Percentiles rank a stretch among this genome's conserved stretches.
phyloP scores from a whole-genome alignment of 2,113 vertebrate species.

The Edolisoma coerulescens region DNA sequence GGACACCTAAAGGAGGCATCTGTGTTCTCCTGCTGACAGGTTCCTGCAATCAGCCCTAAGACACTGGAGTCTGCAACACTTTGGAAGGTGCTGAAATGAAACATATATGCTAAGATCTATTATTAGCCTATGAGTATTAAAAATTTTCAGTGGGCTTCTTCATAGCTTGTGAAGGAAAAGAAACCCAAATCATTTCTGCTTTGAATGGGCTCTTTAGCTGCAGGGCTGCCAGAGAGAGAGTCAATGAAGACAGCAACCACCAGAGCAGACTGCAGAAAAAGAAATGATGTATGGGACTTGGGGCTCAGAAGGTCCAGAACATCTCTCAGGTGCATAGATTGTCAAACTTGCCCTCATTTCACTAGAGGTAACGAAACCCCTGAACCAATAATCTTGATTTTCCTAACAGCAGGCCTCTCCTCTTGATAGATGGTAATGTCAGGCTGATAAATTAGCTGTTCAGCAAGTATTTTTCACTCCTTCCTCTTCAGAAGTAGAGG shows the following conservation, averaged over 20 bases:
- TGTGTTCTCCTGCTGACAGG: not conserved
- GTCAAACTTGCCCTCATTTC: slow-evolving; percentile 17
- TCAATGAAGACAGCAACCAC: not conserved
- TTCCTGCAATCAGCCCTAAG: not conserved
- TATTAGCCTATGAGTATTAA: not conserved
- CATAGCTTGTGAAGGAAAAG: not conserved
- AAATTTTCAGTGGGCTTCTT: not conserved
- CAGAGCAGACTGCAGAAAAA: not conserved
- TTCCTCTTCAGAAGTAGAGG: not conserved
- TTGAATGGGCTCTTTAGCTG: not conserved
- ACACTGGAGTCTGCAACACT: not conserved
- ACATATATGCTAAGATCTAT: not conserved
- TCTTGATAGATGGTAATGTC: slow-evolving; percentile 28
- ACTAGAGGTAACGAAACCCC: not conserved
- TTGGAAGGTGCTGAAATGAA: not conserved
- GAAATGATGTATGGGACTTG: not conserved
- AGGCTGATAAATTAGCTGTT: slow-evolving; percentile 37
- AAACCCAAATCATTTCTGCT: not conserved
- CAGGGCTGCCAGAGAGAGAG: not conserved
- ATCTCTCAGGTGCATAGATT: not conserved
- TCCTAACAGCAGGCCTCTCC: not conserved
- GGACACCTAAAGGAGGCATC: not conserved
- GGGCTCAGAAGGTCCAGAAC: not conserved
- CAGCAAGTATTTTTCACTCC: not conserved
- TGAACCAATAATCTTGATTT: slow-evolving; percentile 45